Percentiles rank a stretch among this genome's conserved stretches.
These are phyloP conservation scores for Blennius ocellaris DNA, from an alignment of 2,113 vertebrate genomes.

Conservation along the genomic window DNA sequence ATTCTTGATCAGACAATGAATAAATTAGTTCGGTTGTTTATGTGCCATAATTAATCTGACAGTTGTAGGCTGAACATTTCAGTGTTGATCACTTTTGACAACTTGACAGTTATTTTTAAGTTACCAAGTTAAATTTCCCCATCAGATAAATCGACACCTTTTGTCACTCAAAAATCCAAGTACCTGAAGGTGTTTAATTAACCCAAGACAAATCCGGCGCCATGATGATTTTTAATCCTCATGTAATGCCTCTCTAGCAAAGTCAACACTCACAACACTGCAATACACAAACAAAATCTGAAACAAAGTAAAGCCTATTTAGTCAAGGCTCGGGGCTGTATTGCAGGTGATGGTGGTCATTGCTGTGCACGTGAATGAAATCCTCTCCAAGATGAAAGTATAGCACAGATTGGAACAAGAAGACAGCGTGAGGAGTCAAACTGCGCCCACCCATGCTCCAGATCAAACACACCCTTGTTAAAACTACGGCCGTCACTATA, in stretches of 20 bases:
- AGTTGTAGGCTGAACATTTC: constrained; percentile 1
- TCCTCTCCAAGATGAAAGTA: background rate
- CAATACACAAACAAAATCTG: background rate
- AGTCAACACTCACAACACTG: background rate
- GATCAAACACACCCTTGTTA: constrained; percentile 23
- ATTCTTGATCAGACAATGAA: constrained; percentile 7
- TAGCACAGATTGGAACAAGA: background rate
- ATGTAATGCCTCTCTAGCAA: constrained; percentile 4
- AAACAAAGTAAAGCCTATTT: background rate
- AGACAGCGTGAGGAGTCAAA: constrained; percentile 16
- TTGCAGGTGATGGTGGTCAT: constrained; percentile 2
- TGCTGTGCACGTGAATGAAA: constrained; percentile 7
- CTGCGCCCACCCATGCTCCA: constrained; percentile 18
- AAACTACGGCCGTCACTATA: constrained; percentile 31
- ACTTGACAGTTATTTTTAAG: constrained; percentile 24
- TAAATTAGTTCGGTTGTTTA: background rate
- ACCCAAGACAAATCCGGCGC: constrained; percentile 3
- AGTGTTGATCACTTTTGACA: constrained; percentile 2
- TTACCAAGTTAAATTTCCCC: constrained; percentile 31
- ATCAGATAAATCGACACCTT: constrained; percentile 29
- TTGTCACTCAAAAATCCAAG: constrained; percentile 18
- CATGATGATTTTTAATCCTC: constrained; percentile 19
- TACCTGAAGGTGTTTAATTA: constrained; percentile 50
- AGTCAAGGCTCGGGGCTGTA: background rate
- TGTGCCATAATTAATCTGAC: background rate